These are phyloP conservation scores for Pampus argenteus DNA, from an alignment of 2,797 vertebrate genomes.

Conservation along the genomic window DNA sequence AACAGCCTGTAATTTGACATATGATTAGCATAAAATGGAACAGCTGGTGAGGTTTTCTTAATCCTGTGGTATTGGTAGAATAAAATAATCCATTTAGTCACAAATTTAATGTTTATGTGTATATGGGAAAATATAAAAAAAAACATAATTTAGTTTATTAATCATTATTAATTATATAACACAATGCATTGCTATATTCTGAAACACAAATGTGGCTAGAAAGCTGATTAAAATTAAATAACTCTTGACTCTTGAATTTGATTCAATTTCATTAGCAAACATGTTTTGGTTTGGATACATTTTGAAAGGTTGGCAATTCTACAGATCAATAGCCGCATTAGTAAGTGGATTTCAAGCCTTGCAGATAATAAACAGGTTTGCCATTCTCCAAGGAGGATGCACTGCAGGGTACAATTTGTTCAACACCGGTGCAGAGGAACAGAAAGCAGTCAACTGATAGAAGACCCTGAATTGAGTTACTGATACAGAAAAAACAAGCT, in stretches of 20 bases:
- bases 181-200: neutral
- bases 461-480: constrained; percentile 13
- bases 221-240: too few species aligned
- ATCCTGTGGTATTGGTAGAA: neutral
- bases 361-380: constrained; percentile 32
- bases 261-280: neutral
- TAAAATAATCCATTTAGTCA: neutral
- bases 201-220: neutral
- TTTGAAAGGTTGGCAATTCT: neutral
- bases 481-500: neutral
- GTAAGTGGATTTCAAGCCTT: constrained; percentile 5
- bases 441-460: constrained; percentile 3
- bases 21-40: neutral
- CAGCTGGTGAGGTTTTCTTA: neutral
- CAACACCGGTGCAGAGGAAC: constrained; percentile 10
- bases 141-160: too few species aligned
- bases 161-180: too few species aligned
- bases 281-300: neutral
- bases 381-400: constrained; percentile 1
- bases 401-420: constrained; percentile 33
- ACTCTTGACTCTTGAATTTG: too few species aligned
- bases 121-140: too few species aligned
- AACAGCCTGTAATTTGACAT: constrained; percentile 7
- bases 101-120: neutral
- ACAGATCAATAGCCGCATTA: neutral